Percentiles rank a stretch among this genome's conserved stretches.
These are phyloP conservation scores for Aphis gossypii DNA, from an alignment of 1,140 invertebrate species.

Conservation along the genomic window DNA sequence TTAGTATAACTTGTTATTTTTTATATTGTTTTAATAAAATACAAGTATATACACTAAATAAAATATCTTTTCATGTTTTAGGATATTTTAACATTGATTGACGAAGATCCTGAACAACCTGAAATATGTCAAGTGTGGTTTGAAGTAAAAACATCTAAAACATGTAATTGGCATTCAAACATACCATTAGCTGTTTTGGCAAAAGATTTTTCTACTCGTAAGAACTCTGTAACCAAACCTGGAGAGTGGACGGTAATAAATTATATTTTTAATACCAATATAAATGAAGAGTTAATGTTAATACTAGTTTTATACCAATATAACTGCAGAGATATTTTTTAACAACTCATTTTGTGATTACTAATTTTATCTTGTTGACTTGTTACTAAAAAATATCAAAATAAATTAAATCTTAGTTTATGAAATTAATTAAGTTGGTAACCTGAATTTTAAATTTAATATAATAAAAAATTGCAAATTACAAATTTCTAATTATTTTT, in stretches of 20 bases:
- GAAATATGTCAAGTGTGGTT: slow-evolving; percentile 44
- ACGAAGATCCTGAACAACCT: slow-evolving; percentile 40
- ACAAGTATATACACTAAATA: background rate
- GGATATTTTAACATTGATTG: slow-evolving; percentile 26
- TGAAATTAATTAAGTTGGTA: no score
- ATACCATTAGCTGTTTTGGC: background rate
- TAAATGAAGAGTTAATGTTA: background rate
- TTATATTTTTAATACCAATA: background rate
- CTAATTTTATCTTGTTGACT: background rate
- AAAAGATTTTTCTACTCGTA: background rate
- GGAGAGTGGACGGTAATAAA: background rate
- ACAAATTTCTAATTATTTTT: no score
- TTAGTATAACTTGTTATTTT: background rate
- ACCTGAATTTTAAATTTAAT: no score
- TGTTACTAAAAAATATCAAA: background rate
- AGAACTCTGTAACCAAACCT: background rate
- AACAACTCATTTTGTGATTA: background rate
- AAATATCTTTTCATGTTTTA: background rate
- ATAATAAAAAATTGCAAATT: no score
- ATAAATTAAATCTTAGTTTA: background rate
- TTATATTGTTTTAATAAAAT: background rate
- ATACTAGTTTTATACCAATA: background rate
- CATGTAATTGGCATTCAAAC: background rate
- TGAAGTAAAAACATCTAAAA: slow-evolving; percentile 36
- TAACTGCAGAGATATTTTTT: background rate